Evolutionary conservation across 2,113 vertebrate species (phyloP).

Genomic region (Herpailurus yagouaroundi): DNA sequence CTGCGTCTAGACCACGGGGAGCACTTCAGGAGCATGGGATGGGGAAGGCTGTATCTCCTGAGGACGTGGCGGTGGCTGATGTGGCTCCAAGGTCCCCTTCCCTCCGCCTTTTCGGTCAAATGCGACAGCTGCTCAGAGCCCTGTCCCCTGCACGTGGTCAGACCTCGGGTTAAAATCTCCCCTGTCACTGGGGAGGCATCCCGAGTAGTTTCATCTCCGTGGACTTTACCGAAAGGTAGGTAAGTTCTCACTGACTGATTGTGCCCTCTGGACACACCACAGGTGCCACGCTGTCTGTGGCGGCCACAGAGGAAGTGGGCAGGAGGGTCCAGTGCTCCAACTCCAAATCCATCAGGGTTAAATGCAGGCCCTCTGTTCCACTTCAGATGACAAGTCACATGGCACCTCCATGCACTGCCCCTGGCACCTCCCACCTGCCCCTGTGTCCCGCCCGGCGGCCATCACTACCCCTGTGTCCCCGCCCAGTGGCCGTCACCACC

Average conservation of each 20-base stretch:
- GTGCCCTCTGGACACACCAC: too few relatives aligned
- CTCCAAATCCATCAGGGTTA: not conserved
- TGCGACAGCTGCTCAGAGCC: too few relatives aligned
- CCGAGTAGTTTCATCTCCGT: not conserved
- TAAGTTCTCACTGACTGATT: not conserved
- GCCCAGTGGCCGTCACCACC: rapidly evolving
- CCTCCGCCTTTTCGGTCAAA: rapidly evolving
- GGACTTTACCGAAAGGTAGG: not conserved
- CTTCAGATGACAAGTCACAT: not conserved
- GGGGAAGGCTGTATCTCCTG: not conserved
- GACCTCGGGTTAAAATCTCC: not conserved
- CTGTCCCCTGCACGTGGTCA: too few relatives aligned
- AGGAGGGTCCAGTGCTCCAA: rapidly evolving
- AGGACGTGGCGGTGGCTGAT: rapidly evolving
- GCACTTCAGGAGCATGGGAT: too few relatives aligned
- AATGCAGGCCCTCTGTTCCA: rapidly evolving
- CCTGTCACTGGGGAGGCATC: rapidly evolving
- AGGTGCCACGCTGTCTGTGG: not conserved
- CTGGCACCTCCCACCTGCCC: rapidly evolving
- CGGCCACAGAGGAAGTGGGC: not conserved
- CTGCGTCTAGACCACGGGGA: too few relatives aligned
- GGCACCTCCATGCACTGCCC: too few relatives aligned
- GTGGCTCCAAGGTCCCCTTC: not conserved
- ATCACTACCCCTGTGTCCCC: rapidly evolving
- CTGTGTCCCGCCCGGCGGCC: rapidly evolving